These are phyloP conservation scores for Cosmopolites sordidus DNA, from an alignment of 2,888 invertebrate species.

Conservation along the genomic window DNA sequence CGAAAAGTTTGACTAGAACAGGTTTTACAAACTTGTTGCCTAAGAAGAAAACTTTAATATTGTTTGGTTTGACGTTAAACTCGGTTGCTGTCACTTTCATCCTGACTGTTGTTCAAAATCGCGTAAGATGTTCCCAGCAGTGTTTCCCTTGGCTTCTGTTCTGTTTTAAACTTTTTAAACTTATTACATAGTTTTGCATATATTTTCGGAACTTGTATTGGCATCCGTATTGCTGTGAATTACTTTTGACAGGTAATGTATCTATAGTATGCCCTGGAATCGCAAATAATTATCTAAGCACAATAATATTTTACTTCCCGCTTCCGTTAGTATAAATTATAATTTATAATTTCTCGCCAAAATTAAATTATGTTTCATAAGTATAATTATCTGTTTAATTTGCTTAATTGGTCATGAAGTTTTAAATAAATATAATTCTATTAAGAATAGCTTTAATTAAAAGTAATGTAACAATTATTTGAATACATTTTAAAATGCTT, in stretches of 20 bases:
- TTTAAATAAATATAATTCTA: too few species aligned
- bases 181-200: conserved; percentile 46
- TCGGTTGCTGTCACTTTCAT: conserved; percentile 50
- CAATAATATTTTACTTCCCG: too few species aligned
- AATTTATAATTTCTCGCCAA: too few species aligned
- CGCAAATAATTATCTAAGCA: too few species aligned
- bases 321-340: too few species aligned
- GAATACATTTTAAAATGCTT: too few species aligned
- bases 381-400: too few species aligned
- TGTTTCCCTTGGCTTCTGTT: conserved; percentile 39
- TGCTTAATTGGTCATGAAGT: too few species aligned
- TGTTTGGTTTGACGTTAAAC: conserved; percentile 52
- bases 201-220: conserved; percentile 12
- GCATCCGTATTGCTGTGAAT: neutral
- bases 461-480: too few species aligned
- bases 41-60: conserved; percentile 52
- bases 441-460: too few species aligned
- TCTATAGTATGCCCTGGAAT: neutral
- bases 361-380: too few species aligned
- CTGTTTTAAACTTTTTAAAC: conserved; percentile 39
- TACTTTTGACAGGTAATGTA: conserved; percentile 1
- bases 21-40: conserved; percentile 47
- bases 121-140: conserved; percentile 46
- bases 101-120: conserved; percentile 46
- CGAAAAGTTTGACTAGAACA: conserved; percentile 47